Percentiles rank a stretch among this genome's conserved stretches.
These are phyloP conservation scores for Dolichopus griseipennis DNA, from an alignment of 2,888 invertebrate genomes.

Conservation along the genomic window DNA sequence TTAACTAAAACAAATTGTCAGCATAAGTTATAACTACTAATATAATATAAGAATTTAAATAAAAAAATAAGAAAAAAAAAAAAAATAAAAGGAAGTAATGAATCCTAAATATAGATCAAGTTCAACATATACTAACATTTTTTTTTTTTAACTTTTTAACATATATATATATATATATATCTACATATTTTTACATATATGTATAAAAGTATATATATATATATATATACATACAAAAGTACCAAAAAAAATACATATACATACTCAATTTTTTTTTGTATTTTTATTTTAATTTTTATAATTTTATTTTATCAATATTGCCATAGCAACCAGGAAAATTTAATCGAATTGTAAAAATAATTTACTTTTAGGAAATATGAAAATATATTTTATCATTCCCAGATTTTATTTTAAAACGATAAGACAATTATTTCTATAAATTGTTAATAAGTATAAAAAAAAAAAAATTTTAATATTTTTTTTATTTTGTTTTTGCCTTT, in stretches of 20 bases:
- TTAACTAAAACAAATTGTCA: too few species aligned
- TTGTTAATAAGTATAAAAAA: too few species aligned
- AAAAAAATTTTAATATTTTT: too few species aligned
- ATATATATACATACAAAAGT: neutral
- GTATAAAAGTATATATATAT: too few species aligned
- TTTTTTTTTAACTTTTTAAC: too few species aligned
- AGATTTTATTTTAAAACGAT: neutral
- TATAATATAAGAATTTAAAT: too few species aligned
- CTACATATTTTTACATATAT: neutral
- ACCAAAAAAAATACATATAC: neutral
- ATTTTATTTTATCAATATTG: neutral
- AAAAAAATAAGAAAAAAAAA: too few species aligned
- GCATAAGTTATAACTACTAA: too few species aligned
- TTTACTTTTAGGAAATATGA: neutral
- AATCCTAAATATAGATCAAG: conserved; percentile 6
- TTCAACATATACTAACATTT: neutral
- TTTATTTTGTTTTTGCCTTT: too few species aligned
- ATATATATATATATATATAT: too few species aligned
- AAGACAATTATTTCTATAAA: neutral
- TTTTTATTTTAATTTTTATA: conserved; percentile 1
- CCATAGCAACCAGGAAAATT: neutral
- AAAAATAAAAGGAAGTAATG: neutral
- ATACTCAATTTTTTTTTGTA: too few species aligned
- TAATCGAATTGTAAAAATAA: neutral
- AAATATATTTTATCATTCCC: neutral